Conservation (phyloP, 2,797 vertebrate species). For the Heliangelus exortis region DNA sequence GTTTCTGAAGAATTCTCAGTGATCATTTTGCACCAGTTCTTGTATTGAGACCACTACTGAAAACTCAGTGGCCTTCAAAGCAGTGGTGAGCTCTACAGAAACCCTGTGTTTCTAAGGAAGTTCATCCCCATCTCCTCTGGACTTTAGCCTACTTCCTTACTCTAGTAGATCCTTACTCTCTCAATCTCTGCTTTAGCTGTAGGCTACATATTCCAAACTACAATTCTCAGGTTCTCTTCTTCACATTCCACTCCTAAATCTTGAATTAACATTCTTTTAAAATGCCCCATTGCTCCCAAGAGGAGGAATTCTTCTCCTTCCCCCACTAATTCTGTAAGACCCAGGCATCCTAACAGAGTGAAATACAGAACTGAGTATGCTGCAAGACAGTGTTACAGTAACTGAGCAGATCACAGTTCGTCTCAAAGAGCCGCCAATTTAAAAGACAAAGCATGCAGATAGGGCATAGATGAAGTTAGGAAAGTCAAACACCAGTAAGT, state of each 20-base stretch:
- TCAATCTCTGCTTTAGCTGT: background rate
- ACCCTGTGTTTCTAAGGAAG: background rate
- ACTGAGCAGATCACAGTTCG: rapidly evolving
- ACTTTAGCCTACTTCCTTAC: background rate
- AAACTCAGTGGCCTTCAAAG: background rate
- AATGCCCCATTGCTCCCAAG: background rate
- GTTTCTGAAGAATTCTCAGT: background rate
- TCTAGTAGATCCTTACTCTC: background rate
- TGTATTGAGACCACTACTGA: background rate
- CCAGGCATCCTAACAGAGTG: background rate
- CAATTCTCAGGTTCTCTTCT: background rate
- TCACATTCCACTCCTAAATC: background rate
- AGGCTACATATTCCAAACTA: background rate
- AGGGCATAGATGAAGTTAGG: background rate
- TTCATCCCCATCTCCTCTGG: background rate
- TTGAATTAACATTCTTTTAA: background rate
- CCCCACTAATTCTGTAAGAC: background rate
- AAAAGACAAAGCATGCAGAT: background rate
- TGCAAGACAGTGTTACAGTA: background rate
- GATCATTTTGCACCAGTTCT: background rate
- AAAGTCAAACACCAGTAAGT: background rate
- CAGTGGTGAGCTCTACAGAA: background rate
- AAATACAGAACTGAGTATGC: background rate
- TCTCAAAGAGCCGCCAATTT: background rate
- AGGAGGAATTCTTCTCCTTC: background rate